Base-by-base conservation (phyloP, 2,888 invertebrate species). In the Diarsia rubi region DNA sequence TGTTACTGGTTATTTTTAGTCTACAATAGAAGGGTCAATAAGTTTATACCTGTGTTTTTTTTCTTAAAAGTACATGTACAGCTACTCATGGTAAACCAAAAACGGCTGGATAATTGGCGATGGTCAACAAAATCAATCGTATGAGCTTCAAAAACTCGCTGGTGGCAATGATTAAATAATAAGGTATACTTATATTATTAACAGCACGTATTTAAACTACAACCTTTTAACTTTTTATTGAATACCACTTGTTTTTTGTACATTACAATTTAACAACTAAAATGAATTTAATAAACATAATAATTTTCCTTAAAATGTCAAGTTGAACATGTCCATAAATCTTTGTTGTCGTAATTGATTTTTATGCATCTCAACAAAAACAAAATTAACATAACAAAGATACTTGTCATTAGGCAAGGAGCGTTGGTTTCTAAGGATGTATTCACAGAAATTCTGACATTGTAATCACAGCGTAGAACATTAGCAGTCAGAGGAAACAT, bases 261-360 rank as follows among this genome's bases (percentile, higher is more conserved):
- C 14, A n/a, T 9, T n/a, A 19, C 1, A 21, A 49, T 27, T 5
- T 19, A 19, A n/a, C 0, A 3, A 37, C 31, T 11, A 19, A 21
- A 44, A 42, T 57, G 12, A 16, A 27, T 57, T n/a, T 27, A 64
- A 59, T 49, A 24, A 37, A 54, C 5, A 72, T 19, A 2, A 24
- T 27, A 5, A 31, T 49, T 78, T 49, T 78, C 59, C 69, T 78
- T 14, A 24, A 52, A 24, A 59, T 16, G 63, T 24, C 21, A 52
- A 24, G 24, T 52, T 8, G 21, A 24, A 59, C 59, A 1, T 0
- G 31, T 68, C 44, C 14, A 69, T 78, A 60, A 75, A 75, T 60
- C 11, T 37, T 0, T 16, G 14, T 2, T 37, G 6, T 68, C 21
- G 9, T 67, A 59, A 66, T 77, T 65, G 2, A 59, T 31, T 73